Evolutionary conservation across 2,888 invertebrate species (phyloP), one percentile per base, ranked within the genome.

Genomic region (Heliconius cydno): DNA sequence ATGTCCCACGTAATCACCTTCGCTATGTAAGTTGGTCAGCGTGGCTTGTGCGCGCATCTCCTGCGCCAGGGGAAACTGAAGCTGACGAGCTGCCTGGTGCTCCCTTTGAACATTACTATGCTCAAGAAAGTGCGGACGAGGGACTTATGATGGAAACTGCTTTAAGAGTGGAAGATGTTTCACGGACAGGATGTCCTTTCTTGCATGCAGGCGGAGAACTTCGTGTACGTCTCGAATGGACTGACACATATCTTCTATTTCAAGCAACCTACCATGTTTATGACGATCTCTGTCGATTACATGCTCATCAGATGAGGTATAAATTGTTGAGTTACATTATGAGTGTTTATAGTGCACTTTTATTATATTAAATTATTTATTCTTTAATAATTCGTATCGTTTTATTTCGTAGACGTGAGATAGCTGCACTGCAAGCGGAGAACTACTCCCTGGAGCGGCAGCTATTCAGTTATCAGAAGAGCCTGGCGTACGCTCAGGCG

Each of bases 281-380:
- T 90, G 98, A 98, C 90, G 98, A 98, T 91, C 96, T 98, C 70
- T 96, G 96, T 86, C 96, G 97, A 84, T 94, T 97, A 82, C 98
- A 98, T 91, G 97, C 97, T 90, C 97, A 97, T 88, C 98, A 98
- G 89, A 98, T 98, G 98, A 96, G 97, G 97, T 97, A 91, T 88
- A 89, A 83, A 77, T 79, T 28, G 22, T 12, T 6, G 3, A 25
- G 60, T 66, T 41, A 41, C 73, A 63, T 38, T 74, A 38, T 30
- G 19, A 34, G 34, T 75, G 22, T 12, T n/a, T 28, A 7, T 28
- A 25, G 19, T 63, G 15, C 19, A 7, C 7, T 52, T 19, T 52
- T 52, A 7, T 52, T 52, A 52, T 52, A 22, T 52, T 22, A 52
- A 6, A 52, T 38, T 63, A 25, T 15, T 4, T 13, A 38, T 25